phyloP scores from a whole-genome alignment of 1,140 invertebrate species.

The Alviniconcha marisindica region DNA sequence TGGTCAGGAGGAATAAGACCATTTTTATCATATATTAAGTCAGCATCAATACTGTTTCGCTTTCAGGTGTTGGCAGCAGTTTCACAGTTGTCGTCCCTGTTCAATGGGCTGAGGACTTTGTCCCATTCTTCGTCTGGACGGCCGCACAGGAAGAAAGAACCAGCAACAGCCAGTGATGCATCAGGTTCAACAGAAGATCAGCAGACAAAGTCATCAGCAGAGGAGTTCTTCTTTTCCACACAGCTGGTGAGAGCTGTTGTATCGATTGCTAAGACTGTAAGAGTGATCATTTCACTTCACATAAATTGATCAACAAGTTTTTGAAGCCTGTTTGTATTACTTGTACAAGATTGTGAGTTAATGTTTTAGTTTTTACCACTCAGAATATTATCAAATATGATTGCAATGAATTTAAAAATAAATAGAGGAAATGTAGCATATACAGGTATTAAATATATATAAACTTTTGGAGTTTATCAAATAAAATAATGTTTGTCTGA shows the following conservation, averaged over 20 bases:
- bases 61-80: slow-evolving; percentile 49
- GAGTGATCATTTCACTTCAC: too few species aligned
- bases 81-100: slow-evolving; percentile 47
- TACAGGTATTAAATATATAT: too few species aligned
- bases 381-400: too few species aligned
- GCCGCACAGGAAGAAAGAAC: background rate
- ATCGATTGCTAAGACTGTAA: too few species aligned
- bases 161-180: background rate
- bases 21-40: background rate
- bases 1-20: background rate
- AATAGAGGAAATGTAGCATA: too few species aligned
- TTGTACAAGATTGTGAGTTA: too few species aligned
- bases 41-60: background rate
- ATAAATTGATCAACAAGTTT: too few species aligned
- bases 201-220: slow-evolving; percentile 6
- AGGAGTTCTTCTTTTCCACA: slow-evolving; percentile 20
- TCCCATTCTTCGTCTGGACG: background rate
- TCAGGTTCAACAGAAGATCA: slow-evolving; percentile 24
- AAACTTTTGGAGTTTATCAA: too few species aligned
- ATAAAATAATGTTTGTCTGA: too few species aligned
- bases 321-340: too few species aligned
- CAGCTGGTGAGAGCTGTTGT: background rate
- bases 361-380: too few species aligned
- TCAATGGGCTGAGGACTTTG: slow-evolving; percentile 28
- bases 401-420: too few species aligned